Base-by-base conservation (phyloP, 2,888 invertebrate genomes). In the Euphydryas editha region DNA sequence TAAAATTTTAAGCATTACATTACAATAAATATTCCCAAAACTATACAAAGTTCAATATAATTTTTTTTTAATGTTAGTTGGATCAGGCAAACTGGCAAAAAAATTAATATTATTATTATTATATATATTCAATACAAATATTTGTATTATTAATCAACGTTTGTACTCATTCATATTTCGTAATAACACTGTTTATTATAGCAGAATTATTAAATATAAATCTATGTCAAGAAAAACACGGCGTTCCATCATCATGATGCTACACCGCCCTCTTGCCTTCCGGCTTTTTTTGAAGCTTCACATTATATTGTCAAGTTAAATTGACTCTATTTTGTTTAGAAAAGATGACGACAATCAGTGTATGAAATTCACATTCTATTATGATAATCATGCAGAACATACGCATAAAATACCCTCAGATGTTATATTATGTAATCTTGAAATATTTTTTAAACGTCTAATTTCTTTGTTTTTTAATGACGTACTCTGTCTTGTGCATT, bases 211-310 rank as follows among this genome's bases (percentile, higher is more conserved):
- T 65, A 59, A 66, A 62, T 62, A 69, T 69, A 62, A 59, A 51
- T 62, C 65, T 64, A 69, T 46, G 70, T 68, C 66, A 61, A 60
- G 65, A 60, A 30, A 49, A 71, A 85, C 87, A 79, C 81, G 57
- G 66, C 67, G 72, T 67, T 64, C 59, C 20, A 64, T 69, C 73
- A 69, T 69, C 71, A 69, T 59, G 64, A 67, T 62, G 68, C 51
- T 46, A 69, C 60, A 68, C 70, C 74, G 75, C 73, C 75, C 63
- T 30, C 70, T 67, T 72, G 76, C 75, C 77, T 81, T 82, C 81
- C 81, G 80, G 78, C 79, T 76, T 76, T 77, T 77, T 74, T 77
- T 64, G 59, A 36, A 54, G 63, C 42, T 39, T 20, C 51, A 17
- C 58, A 64, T 64, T 59, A 64, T 8, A 51, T 42, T 64, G 63